Evolutionary conservation across 2,888 invertebrate species (phyloP).

Genomic region (Criorhina ranunculi): DNA sequence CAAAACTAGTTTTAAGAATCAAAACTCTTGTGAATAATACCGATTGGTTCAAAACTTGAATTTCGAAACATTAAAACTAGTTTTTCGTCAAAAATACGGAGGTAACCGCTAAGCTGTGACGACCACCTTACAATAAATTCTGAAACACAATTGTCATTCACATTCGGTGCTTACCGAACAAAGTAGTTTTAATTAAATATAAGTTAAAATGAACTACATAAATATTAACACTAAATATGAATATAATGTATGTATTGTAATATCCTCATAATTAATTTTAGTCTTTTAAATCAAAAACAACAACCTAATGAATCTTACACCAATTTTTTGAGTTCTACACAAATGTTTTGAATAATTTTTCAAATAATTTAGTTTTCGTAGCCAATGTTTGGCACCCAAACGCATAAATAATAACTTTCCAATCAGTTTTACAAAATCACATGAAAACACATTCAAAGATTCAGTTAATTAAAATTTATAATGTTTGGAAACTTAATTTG

Average conservation of each 20-base stretch:
- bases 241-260: conserved; percentile 38
- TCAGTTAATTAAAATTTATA: conserved; percentile 2
- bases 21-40: no score
- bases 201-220: conserved; percentile 41
- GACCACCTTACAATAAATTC: no score
- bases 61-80: no score
- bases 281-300: conserved; percentile 19
- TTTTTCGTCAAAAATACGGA: no score
- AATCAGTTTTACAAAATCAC: conserved; percentile 16
- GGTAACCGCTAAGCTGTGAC: no score
- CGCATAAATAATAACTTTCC: not conserved
- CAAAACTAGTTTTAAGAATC: no score
- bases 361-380: conserved; percentile 9
- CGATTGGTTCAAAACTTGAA: no score
- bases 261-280: conserved; percentile 23
- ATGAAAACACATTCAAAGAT: conserved; percentile 11
- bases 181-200: conserved; percentile 18
- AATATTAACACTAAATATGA: conserved; percentile 25
- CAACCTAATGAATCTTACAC: conserved; percentile 25
- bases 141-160: not conserved
- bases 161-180: conserved; percentile 28
- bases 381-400: not conserved
- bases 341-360: not conserved
- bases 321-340: conserved; percentile 1
- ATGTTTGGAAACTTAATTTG: not conserved